These are phyloP conservation scores for Mirounga angustirostris DNA, from an alignment of 2,113 vertebrate genomes.

Conservation along the genomic window DNA sequence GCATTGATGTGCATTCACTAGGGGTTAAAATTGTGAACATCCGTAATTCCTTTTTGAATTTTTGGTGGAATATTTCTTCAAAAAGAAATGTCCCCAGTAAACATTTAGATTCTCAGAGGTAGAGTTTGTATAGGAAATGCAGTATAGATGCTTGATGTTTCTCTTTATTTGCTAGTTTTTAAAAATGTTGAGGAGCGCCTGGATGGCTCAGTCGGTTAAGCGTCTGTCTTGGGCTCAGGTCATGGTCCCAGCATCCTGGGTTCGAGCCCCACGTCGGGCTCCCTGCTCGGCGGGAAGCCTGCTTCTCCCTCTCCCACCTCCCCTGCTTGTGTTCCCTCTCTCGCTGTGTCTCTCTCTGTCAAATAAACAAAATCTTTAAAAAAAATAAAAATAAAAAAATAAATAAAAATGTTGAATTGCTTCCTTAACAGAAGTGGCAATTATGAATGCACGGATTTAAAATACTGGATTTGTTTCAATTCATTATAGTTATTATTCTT, in stretches of 20 bases:
- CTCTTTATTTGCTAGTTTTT: background rate
- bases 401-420: background rate
- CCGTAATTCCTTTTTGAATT: background rate
- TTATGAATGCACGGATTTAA: background rate
- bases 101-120: background rate
- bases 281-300: no score
- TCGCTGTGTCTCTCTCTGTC: no score
- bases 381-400: no score
- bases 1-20: background rate
- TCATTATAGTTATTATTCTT: background rate
- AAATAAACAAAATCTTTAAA: no score
- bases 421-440: background rate
- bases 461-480: background rate
- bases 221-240: no score
- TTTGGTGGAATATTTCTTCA: background rate
- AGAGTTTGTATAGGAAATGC: background rate
- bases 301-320: no score
- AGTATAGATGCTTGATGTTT: background rate
- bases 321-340: no score
- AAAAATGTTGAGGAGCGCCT: no score
- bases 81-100: background rate
- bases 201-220: no score
- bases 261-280: no score
- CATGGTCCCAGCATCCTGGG: no score
- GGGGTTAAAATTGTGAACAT: background rate